Base-by-base conservation (phyloP, 2,797 vertebrate species). In the Brotogeris chrysoptera region DNA sequence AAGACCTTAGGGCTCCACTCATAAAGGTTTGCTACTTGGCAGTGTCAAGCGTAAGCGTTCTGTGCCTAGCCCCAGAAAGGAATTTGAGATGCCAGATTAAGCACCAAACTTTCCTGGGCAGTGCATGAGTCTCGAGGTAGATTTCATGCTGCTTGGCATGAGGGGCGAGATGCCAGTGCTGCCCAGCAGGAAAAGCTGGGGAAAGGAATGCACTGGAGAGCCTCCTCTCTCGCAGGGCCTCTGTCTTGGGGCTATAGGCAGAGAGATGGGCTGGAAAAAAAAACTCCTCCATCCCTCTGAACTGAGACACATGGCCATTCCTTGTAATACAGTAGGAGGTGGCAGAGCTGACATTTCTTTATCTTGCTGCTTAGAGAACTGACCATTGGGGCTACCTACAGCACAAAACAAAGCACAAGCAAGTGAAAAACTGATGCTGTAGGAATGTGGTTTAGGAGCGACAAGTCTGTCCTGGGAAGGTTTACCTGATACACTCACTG, bases 71-170 rank as follows among this genome's bases (percentile, higher is more conserved):
- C 94, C 95, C 79, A 87, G 95, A 95, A 94, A 96, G 95, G 94
- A 97, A 97, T 97, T 82, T 71, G 64, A 1, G n/a, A 96, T 94
- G 93, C 92, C 91, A 94, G 93, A 92, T 96, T 96, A 96, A 89
- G 90, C 78, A 82, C 25, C 9, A 0, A 91, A 92, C 24, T 86
- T 95, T 94, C 83, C 94, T 77, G 88, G 84, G 93, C 49, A 96
- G 91, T 43, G 68, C 1, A 0, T 10, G 70, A 77, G 61, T 66
- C 91, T 93, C 4, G 0, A 88, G 88, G 68, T 81, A 66, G 90
- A 93, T 94, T 93, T 88, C 61, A 47, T 0, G 0, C 47, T 16
- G 34, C 90, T 66, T 76, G 53, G 77, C 73, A 71, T 5, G 49
- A 59, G 34, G 44, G 53, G 49, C 0, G 12, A 88, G 88, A 78